These are phyloP conservation scores for Troides helena DNA, from an alignment of 2,888 invertebrate genomes.

Conservation along the genomic window DNA sequence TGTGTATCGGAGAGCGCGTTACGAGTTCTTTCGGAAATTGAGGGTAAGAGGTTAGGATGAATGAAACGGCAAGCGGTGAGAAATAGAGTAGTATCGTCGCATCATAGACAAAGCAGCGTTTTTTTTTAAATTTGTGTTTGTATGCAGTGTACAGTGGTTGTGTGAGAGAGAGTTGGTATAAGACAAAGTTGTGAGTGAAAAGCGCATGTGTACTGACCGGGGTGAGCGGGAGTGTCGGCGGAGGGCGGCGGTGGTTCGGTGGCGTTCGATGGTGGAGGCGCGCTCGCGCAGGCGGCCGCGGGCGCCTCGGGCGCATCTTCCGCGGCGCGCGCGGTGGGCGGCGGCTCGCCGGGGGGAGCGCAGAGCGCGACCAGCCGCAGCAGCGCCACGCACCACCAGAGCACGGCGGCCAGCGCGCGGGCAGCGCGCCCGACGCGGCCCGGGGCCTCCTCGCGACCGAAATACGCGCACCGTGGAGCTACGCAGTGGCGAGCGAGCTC, in stretches of 20 bases:
- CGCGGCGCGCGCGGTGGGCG: slow-evolving; percentile 69
- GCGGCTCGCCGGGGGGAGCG: slow-evolving; percentile 67
- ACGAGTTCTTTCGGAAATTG: slow-evolving; percentile 32
- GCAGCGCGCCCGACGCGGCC: slow-evolving; percentile 74
- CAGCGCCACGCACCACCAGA: slow-evolving; percentile 79
- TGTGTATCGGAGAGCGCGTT: slow-evolving; percentile 19
- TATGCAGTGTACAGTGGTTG: not conserved
- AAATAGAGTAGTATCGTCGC: slow-evolving; percentile 28
- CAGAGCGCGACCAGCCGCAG: slow-evolving; percentile 77
- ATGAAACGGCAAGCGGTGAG: slow-evolving; percentile 30
- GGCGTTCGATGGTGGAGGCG: slow-evolving; percentile 68
- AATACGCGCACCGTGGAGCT: slow-evolving; percentile 73
- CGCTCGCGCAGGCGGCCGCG: slow-evolving; percentile 67
- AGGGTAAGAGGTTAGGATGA: slow-evolving; percentile 32
- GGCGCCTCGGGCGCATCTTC: slow-evolving; percentile 70
- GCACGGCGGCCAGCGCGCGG: slow-evolving; percentile 79
- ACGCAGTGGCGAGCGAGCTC: slow-evolving; percentile 51
- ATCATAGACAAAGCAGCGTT: not conserved
- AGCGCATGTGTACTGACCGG: slow-evolving; percentile 58
- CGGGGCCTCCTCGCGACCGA: slow-evolving; percentile 74
- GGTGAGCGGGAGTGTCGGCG: slow-evolving; percentile 56
- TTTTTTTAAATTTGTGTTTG: too few species aligned
- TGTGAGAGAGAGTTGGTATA: not conserved
- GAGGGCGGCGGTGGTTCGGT: slow-evolving; percentile 57
- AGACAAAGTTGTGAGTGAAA: not conserved